A percentile compares a stretch with the other conserved stretches of the same genome.
These are phyloP conservation scores for Glossophaga mutica DNA, from an alignment of 2,797 vertebrate species.

Conservation along the genomic window DNA sequence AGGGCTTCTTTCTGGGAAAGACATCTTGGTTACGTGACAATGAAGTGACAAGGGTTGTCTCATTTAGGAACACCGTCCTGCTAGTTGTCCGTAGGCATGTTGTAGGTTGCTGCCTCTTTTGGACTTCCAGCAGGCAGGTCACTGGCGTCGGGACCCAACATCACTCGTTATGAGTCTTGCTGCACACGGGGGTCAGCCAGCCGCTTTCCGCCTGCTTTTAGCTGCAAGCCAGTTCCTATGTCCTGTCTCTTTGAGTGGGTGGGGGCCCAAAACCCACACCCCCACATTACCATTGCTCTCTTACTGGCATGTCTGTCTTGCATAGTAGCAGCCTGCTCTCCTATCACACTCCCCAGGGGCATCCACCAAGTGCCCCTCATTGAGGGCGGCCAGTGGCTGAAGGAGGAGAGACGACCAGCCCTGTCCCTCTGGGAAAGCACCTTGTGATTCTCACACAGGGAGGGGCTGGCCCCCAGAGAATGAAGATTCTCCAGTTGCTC, in stretches of 20 bases:
- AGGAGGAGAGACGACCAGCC: neutral
- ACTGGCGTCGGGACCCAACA: neutral
- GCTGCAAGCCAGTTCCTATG: neutral
- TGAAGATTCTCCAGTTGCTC: neutral
- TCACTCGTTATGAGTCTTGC: neutral
- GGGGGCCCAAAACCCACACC: neutral
- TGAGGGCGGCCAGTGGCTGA: neutral
- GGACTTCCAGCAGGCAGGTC: neutral
- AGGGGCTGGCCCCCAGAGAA: neutral
- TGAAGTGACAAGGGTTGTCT: neutral
- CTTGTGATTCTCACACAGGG: neutral
- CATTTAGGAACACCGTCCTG: neutral
- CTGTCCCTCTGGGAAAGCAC: neutral
- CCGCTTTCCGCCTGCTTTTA: neutral
- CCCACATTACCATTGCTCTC: neutral
- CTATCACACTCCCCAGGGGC: neutral
- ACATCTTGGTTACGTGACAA: neutral
- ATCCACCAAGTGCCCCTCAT: neutral
- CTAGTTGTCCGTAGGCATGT: neutral
- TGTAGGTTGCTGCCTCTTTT: neutral
- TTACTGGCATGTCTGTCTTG: neutral
- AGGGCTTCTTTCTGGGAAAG: neutral
- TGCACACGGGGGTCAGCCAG: neutral
- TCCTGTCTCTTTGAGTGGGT: neutral
- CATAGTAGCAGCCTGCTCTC: neutral